Conservation (phyloP, 2,888 invertebrate genomes). For the Drosophila neonasuta region DNA sequence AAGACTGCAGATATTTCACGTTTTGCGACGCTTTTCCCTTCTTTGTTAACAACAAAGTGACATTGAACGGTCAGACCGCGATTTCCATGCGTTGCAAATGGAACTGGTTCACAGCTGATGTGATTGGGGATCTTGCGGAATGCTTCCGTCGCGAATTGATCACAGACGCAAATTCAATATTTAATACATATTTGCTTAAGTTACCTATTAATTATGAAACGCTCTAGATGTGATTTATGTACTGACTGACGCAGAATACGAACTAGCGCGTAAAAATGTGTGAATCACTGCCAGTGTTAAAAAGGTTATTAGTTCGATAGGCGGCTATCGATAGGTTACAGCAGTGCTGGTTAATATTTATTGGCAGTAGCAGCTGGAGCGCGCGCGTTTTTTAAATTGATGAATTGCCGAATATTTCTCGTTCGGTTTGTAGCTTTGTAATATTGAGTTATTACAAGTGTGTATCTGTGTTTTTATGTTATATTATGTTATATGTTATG, state of each 20-base stretch:
- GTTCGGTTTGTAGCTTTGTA: not conserved
- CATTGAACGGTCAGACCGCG: constrained; percentile 49
- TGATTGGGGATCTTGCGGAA: constrained; percentile 5
- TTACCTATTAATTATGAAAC: not conserved
- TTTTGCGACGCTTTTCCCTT: constrained; percentile 55
- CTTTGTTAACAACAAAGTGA: constrained; percentile 65
- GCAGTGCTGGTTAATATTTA: not conserved
- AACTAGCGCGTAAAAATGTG: not conserved
- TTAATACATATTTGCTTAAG: not conserved
- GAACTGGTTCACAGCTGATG: constrained; percentile 45
- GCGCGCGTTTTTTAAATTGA: constrained; percentile 31
- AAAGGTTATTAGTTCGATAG: constrained; percentile 1
- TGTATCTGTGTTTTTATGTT: constrained; percentile 15
- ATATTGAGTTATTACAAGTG: constrained; percentile 1
- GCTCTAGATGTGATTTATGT: not conserved
- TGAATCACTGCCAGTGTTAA: constrained; percentile 4
- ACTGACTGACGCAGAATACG: not conserved
- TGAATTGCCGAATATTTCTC: not conserved
- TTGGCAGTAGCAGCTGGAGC: not conserved
- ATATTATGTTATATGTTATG: not conserved
- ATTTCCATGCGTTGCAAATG: constrained; percentile 9
- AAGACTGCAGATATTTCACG: constrained; percentile 54
- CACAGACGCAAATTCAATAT: not conserved
- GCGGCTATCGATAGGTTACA: not conserved
- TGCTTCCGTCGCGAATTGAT: not conserved